Conservation (phyloP, 2,888 invertebrate genomes). For the Gymnoscelis rufifasciata region DNA sequence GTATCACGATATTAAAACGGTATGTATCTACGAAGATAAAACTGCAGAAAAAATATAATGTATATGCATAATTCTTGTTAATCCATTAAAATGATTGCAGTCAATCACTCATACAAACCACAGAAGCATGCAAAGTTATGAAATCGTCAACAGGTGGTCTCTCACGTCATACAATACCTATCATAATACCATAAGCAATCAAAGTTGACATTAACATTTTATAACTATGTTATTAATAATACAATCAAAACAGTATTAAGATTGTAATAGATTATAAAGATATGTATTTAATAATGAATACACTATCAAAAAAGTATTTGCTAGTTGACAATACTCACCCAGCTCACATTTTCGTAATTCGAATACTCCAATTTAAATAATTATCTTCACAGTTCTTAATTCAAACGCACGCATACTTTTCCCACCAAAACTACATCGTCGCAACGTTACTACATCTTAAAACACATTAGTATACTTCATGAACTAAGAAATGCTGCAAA, state of each 20-base stretch:
- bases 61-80: background rate
- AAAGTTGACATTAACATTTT: constrained; percentile 7
- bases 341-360: constrained; percentile 31
- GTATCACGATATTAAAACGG: too few species aligned
- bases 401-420: constrained; percentile 33
- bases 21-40: too few species aligned
- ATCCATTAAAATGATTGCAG: background rate
- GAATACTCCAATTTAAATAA: constrained; percentile 28
- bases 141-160: constrained; percentile 25
- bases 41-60: background rate
- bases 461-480: constrained; percentile 29
- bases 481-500: constrained; percentile 28
- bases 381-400: constrained; percentile 22
- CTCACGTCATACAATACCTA: constrained; percentile 15
- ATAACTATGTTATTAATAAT: too few species aligned
- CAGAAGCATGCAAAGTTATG: constrained; percentile 21
- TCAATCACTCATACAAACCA: constrained; percentile 8
- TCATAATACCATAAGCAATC: constrained; percentile 14
- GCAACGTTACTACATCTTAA: constrained; percentile 20
- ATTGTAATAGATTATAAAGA: too few species aligned
- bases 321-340: constrained; percentile 21
- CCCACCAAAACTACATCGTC: constrained; percentile 50
- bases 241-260: too few species aligned
- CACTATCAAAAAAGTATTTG: too few species aligned
- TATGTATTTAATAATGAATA: too few species aligned